Conservation (phyloP, 1,140 invertebrate genomes). For the Bombyx mandarina region DNA sequence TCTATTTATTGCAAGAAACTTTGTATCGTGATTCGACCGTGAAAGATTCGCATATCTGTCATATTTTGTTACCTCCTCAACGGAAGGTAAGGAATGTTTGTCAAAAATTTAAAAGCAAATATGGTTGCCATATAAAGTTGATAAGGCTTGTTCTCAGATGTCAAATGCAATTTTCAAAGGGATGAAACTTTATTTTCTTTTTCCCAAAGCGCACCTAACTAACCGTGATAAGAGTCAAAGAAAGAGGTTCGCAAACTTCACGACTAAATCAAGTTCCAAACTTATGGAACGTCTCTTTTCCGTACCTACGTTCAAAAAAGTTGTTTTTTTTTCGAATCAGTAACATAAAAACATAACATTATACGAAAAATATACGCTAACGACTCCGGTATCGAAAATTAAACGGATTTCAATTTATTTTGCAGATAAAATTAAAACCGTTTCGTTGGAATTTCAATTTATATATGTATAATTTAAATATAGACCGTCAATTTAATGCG, state of each 20-base stretch:
- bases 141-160: conserved; percentile 31
- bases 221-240: conserved; percentile 54
- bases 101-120: not conserved
- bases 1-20: conserved; percentile 19
- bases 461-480: conserved; percentile 15
- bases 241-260: conserved; percentile 40
- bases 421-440: conserved; percentile 12
- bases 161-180: conserved; percentile 51
- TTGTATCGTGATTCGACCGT: not conserved
- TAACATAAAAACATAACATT: not conserved
- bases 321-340: not conserved
- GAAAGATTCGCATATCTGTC: not conserved
- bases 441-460: conserved; percentile 18
- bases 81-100: not conserved
- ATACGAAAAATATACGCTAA: not conserved
- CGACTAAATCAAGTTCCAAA: conserved; percentile 30
- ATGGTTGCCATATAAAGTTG: conserved; percentile 4
- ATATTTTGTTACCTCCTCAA: not conserved
- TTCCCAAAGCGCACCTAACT: conserved; percentile 42
- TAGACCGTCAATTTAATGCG: conserved; percentile 11
- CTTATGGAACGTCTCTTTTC: conserved; percentile 22
- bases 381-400: not conserved
- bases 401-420: not conserved
- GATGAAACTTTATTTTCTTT: conserved; percentile 34
- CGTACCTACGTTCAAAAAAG: not conserved